phyloP scores from a whole-genome alignment of 2,113 vertebrate genomes.

The Istiophorus platypterus region DNA sequence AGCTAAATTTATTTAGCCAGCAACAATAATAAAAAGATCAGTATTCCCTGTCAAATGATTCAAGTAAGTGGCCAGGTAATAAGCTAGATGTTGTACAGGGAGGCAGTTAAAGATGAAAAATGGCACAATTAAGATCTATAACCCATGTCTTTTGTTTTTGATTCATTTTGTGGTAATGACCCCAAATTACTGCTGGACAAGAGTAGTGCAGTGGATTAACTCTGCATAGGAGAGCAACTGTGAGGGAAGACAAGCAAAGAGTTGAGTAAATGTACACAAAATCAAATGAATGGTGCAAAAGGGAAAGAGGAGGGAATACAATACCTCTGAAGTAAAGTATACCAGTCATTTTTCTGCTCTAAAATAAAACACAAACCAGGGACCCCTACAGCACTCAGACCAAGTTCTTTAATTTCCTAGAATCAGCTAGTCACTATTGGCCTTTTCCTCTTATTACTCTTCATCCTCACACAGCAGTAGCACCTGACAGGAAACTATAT shows the following conservation, averaged over 20 bases:
- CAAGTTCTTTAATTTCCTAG: conserved; percentile 30
- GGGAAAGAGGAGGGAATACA: not conserved
- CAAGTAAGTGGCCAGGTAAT: too few species aligned
- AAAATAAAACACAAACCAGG: conserved; percentile 25
- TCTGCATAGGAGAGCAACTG: not conserved
- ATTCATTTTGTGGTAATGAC: too few species aligned
- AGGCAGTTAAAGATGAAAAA: too few species aligned
- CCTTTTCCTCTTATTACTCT: conserved; percentile 20
- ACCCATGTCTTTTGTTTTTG: too few species aligned
- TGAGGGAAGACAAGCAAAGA: too few species aligned
- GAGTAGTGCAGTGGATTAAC: not conserved
- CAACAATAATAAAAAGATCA: not conserved
- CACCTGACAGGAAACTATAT: conserved; percentile 20
- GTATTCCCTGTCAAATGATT: too few species aligned
- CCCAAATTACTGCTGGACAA: not conserved
- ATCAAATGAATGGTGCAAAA: not conserved
- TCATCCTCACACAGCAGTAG: conserved; percentile 19
- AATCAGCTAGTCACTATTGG: conserved; percentile 1
- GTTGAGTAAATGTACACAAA: too few species aligned
- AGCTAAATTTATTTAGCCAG: not conserved
- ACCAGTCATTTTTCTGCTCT: conserved; percentile 20
- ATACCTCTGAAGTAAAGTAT: conserved; percentile 7
- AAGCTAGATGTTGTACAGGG: too few species aligned
- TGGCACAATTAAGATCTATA: too few species aligned
- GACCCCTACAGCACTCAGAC: not conserved